These are phyloP conservation scores for Labeo catla DNA, from an alignment of 2,113 vertebrate genomes.

Conservation along the genomic window DNA sequence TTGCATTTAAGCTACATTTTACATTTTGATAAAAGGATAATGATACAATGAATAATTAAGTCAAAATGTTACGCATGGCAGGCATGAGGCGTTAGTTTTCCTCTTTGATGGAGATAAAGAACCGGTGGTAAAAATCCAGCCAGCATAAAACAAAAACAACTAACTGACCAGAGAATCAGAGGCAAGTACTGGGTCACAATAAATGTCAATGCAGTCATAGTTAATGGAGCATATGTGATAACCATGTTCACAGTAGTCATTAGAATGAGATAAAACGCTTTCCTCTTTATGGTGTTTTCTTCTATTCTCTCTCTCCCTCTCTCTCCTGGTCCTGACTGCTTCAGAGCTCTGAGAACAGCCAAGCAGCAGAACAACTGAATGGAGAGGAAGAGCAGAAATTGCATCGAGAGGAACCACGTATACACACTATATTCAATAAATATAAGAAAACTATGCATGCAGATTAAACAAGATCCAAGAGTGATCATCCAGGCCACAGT, in stretches of 20 bases:
- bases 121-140: neutral
- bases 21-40: neutral
- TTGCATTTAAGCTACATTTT: too few species aligned
- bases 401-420: neutral
- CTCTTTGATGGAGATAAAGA: neutral
- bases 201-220: neutral
- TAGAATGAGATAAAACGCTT: neutral
- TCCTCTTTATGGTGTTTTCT: neutral
- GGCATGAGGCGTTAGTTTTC: neutral
- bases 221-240: too few species aligned
- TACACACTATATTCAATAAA: neutral
- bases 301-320: neutral
- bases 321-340: neutral
- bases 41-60: neutral
- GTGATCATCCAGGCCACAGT: neutral
- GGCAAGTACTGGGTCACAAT: neutral
- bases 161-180: neutral
- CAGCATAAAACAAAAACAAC: neutral
- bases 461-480: neutral
- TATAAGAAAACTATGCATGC: too few species aligned
- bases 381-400: neutral
- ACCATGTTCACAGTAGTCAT: neutral
- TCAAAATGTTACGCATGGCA: neutral
- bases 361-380: neutral
- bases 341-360: neutral